Evolutionary conservation across 2,797 vertebrate species (phyloP).

Genomic region (Australoheros facetus): DNA sequence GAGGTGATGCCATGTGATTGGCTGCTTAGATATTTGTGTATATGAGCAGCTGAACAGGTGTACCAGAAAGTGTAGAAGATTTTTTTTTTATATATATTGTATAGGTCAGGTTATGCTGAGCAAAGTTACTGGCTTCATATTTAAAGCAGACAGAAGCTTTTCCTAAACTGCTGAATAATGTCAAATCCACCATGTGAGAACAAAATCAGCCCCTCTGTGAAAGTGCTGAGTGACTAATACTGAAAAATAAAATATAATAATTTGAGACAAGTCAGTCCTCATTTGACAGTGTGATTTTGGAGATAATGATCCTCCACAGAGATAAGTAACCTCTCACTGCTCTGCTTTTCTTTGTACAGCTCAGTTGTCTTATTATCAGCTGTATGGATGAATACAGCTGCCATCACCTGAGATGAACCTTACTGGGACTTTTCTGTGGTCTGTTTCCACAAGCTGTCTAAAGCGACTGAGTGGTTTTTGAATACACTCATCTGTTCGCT

Average conservation of each 20-base stretch:
- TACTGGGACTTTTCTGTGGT: conserved; percentile 40
- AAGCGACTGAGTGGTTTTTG: conserved; percentile 59
- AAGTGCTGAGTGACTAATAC: conserved; percentile 5
- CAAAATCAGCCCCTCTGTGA: background rate
- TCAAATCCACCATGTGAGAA: background rate
- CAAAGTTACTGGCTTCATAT: background rate
- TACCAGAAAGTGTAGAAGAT: background rate
- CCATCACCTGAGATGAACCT: conserved; percentile 65
- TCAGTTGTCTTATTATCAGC: conserved; percentile 26
- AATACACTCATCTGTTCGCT: conserved; percentile 51
- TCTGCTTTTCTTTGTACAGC: background rate
- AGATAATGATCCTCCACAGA: background rate
- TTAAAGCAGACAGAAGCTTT: background rate
- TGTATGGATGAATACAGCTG: conserved; percentile 23
- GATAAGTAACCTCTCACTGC: conserved; percentile 11
- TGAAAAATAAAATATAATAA: background rate
- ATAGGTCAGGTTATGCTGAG: background rate
- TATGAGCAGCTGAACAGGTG: background rate
- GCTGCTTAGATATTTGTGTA: background rate
- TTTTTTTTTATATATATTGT: background rate
- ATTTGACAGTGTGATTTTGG: conserved; percentile 8
- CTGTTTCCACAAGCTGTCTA: conserved; percentile 57
- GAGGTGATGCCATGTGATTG: background rate
- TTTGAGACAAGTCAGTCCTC: background rate
- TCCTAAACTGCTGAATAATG: background rate